Percentiles rank a stretch among this genome's conserved stretches.
Conservation (phyloP, 2,888 invertebrate species). For the Xestia rhomboidea region DNA sequence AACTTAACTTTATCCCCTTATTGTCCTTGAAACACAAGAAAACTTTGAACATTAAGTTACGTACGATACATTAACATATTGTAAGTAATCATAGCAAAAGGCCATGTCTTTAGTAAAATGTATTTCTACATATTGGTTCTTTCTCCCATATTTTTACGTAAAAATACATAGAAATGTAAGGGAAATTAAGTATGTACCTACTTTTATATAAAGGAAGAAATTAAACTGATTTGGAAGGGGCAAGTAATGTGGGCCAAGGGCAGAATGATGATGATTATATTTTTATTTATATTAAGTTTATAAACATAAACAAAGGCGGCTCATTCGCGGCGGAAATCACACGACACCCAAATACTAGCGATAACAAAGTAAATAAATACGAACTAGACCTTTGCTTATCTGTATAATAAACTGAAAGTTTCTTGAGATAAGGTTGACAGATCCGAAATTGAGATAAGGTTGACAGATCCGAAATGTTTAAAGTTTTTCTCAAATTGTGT, state of each 20-base stretch:
- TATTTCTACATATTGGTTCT: neutral
- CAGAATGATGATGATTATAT: neutral
- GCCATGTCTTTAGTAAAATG: neutral
- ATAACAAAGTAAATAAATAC: conserved; percentile 29
- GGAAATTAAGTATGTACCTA: no score
- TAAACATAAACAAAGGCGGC: neutral
- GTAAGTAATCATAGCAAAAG: neutral
- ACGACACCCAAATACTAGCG: neutral
- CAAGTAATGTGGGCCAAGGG: neutral
- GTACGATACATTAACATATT: neutral
- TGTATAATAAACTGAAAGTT: conserved; percentile 3
- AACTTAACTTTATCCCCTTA: neutral
- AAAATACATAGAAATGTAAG: no score
- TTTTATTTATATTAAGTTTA: neutral
- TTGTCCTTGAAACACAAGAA: neutral
- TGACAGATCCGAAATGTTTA: neutral
- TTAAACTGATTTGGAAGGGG: neutral
- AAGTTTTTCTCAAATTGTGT: conserved; percentile 6
- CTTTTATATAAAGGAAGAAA: no score
- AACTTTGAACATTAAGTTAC: neutral
- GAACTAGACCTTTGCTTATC: conserved; percentile 19
- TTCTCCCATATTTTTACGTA: neutral
- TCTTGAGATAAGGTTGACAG: neutral
- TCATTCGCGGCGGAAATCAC: neutral
- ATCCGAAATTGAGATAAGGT: neutral